Conservation (phyloP, 2,888 invertebrate species). For the Drosophila demipolita region DNA sequence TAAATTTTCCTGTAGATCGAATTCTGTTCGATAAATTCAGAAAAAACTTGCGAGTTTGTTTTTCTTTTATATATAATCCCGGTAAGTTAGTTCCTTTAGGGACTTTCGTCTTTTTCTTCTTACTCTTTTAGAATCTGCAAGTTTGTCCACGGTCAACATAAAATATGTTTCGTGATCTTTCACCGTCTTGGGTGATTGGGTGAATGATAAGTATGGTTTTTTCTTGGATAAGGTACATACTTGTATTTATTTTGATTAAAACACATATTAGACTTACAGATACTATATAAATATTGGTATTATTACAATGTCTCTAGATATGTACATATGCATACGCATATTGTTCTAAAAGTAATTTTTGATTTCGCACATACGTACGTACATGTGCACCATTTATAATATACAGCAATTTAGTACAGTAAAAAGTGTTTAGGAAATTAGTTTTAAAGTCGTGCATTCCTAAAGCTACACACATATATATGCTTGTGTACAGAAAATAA, state of each 20-base stretch:
- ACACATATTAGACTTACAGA: constrained; percentile 27
- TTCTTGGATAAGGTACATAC: constrained; percentile 34
- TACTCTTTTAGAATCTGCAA: neutral
- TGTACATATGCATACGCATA: constrained; percentile 22
- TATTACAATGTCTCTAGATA: constrained; percentile 14
- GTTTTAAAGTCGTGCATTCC: constrained; percentile 48
- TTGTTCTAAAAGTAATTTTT: constrained; percentile 2
- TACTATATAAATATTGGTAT: constrained; percentile 24
- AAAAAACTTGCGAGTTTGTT: neutral
- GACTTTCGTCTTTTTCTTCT: too few relatives aligned
- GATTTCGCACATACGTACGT: constrained; percentile 7
- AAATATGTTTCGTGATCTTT: neutral
- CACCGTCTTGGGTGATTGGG: neutral
- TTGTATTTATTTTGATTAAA: constrained; percentile 42
- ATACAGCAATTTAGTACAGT: neutral
- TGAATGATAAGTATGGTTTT: neutral
- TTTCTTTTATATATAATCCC: neutral
- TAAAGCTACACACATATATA: constrained; percentile 16
- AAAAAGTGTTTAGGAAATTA: constrained; percentile 10
- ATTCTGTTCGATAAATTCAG: neutral
- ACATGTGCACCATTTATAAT: constrained; percentile 26
- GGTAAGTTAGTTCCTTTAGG: too few relatives aligned
- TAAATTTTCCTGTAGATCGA: neutral
- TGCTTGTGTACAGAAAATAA: constrained; percentile 8
- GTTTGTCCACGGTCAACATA: neutral